Evolutionary conservation across 2,113 vertebrate species (phyloP).

Genomic region (Oncorhynchus kisutch): DNA sequence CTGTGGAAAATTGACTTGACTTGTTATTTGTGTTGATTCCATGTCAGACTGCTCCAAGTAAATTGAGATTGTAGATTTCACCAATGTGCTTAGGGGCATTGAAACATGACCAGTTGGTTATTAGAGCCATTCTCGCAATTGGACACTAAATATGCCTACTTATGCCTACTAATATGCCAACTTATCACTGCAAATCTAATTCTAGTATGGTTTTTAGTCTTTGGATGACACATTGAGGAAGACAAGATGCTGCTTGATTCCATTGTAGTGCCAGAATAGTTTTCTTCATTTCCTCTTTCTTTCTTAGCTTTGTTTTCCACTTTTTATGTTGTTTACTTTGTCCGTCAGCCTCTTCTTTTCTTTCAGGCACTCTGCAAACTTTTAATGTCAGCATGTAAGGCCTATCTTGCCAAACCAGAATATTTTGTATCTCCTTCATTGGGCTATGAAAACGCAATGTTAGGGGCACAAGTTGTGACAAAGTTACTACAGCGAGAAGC

Average conservation of each 20-base stretch:
- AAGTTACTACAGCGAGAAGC: not conserved
- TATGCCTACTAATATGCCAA: not conserved
- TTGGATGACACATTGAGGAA: not conserved
- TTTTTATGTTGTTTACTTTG: too few species aligned
- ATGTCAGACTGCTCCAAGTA: too few species aligned
- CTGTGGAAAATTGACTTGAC: too few species aligned
- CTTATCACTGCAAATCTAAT: not conserved
- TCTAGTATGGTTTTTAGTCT: not conserved
- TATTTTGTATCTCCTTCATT: not conserved
- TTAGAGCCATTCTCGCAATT: too few species aligned
- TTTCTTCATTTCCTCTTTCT: not conserved
- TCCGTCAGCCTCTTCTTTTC: too few species aligned
- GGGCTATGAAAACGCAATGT: not conserved
- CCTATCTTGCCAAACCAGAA: constrained; percentile 1
- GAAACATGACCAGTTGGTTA: too few species aligned
- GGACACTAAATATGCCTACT: not conserved
- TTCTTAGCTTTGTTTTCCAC: not conserved
- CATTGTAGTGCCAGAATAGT: not conserved
- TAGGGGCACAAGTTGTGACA: not conserved
- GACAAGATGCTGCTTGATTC: not conserved
- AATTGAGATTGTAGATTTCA: too few species aligned
- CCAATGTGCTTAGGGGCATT: too few species aligned
- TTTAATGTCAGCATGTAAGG: not conserved
- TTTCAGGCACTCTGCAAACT: too few species aligned
- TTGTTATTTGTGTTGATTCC: too few species aligned